Percentiles rank a stretch among this genome's conserved stretches.
Evolutionary conservation across 2,888 invertebrate species (phyloP).

Genomic region (Melanostoma scalare): DNA sequence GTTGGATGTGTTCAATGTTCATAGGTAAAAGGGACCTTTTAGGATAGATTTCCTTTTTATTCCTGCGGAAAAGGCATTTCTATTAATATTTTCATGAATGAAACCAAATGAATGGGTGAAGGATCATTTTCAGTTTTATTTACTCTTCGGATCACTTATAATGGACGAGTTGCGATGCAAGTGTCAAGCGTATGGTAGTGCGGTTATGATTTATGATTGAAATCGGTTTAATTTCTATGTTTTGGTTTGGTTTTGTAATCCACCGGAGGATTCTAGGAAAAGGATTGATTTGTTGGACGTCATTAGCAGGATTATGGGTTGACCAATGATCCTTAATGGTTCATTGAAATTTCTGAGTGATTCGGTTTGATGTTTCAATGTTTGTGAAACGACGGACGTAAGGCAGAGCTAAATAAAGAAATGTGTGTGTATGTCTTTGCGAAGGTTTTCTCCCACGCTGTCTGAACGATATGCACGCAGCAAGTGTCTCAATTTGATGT

Average conservation of each 20-base stretch:
- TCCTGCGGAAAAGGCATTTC: conserved; percentile 20
- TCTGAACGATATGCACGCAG: neutral
- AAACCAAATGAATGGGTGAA: conserved; percentile 28
- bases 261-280: conserved; percentile 30
- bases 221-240: conserved; percentile 32
- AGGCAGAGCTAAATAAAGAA: conserved; percentile 13
- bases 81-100: conserved; percentile 54
- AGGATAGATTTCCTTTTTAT: conserved; percentile 36
- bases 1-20: conserved; percentile 15
- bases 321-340: conserved; percentile 64
- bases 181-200: conserved; percentile 29
- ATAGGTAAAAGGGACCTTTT: conserved; percentile 27
- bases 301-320: conserved; percentile 52
- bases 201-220: conserved; percentile 62
- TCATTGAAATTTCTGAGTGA: conserved; percentile 43
- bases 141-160: conserved; percentile 47
- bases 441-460: conserved; percentile 53
- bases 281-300: conserved; percentile 42
- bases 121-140: conserved; percentile 32
- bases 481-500: conserved; percentile 17
- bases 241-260: conserved; percentile 53
- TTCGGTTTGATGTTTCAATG: neutral
- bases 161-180: conserved; percentile 40
- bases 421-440: neutral
- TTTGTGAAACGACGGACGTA: neutral